These are phyloP conservation scores for Sinocyclocheilus grahami DNA, from an alignment of 2,113 vertebrate species.

Conservation along the genomic window DNA sequence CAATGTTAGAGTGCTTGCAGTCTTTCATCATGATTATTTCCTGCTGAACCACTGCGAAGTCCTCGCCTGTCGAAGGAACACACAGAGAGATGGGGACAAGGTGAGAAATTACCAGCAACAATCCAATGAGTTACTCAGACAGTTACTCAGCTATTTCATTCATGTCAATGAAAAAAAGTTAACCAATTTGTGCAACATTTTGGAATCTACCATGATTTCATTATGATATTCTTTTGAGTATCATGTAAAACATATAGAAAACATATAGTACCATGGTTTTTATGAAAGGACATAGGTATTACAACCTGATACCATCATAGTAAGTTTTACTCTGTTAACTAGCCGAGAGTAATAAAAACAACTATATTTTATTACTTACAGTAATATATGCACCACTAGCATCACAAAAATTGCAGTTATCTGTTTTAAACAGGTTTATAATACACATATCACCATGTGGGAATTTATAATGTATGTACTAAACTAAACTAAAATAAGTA, in stretches of 20 bases:
- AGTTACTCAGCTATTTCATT: neutral
- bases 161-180: neutral
- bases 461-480: neutral
- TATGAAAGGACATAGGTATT: neutral
- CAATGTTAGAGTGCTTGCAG: constrained; percentile 89
- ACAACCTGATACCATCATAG: neutral
- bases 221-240: neutral
- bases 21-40: constrained; percentile 95
- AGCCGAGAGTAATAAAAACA: neutral
- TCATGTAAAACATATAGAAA: neutral
- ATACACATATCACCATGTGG: neutral
- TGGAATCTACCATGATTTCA: neutral
- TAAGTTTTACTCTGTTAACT: neutral
- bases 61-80: constrained; percentile 78
- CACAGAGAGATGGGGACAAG: constrained; percentile 26
- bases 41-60: constrained; percentile 91
- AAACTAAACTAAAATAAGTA: neutral
- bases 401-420: neutral
- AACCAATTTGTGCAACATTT: neutral
- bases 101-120: neutral
- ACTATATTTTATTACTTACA: neutral
- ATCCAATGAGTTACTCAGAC: neutral
- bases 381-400: neutral
- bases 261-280: too few relatives aligned
- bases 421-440: neutral